Evolutionary conservation across 2,113 vertebrate genomes (phyloP).

Genomic region (Leptocoma aspasia): DNA sequence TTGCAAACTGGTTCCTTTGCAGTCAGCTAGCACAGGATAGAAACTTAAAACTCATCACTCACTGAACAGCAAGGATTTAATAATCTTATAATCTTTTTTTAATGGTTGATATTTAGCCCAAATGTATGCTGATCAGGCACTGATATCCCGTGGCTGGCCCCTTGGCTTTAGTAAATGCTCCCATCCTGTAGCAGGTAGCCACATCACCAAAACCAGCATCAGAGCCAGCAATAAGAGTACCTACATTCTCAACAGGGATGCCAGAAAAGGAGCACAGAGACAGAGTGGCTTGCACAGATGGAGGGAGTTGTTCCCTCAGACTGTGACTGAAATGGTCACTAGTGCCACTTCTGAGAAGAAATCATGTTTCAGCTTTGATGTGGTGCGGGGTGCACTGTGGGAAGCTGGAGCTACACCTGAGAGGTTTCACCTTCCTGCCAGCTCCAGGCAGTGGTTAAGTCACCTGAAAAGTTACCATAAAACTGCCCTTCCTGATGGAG

Average conservation of each 20-base stretch:
- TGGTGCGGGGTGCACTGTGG: rapidly evolving
- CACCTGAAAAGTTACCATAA: background rate
- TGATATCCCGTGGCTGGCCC: background rate
- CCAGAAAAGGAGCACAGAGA: background rate
- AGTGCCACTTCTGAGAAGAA: background rate
- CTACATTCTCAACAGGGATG: background rate
- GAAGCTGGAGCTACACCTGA: background rate
- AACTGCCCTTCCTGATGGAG: background rate
- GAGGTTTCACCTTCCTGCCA: background rate
- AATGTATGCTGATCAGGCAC: background rate
- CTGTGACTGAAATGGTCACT: background rate
- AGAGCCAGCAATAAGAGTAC: background rate
- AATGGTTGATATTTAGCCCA: background rate
- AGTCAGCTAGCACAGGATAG: background rate
- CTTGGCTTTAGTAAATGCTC: background rate
- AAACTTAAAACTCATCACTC: background rate
- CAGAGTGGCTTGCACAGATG: background rate
- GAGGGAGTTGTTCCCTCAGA: background rate
- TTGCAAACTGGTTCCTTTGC: background rate
- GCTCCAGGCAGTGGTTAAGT: background rate
- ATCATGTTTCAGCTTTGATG: background rate
- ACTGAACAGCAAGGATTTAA: background rate
- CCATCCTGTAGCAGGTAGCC: background rate
- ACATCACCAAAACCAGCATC: background rate
- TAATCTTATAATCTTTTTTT: background rate